These are phyloP conservation scores for Gambusia affinis DNA, from an alignment of 2,113 vertebrate genomes.

Conservation along the genomic window DNA sequence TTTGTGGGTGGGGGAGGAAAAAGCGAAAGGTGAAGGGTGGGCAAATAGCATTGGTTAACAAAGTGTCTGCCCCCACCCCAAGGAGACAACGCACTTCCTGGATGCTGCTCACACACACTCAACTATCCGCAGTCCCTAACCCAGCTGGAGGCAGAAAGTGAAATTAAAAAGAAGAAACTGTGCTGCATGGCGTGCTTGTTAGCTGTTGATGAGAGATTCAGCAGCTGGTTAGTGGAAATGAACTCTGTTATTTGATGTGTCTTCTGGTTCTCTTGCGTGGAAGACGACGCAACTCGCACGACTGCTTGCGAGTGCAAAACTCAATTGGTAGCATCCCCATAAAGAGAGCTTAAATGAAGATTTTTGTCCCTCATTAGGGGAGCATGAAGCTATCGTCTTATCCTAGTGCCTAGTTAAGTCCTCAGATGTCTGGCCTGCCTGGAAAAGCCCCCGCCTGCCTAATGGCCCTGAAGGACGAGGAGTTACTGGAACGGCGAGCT, in stretches of 20 bases:
- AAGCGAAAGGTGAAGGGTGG: constrained; percentile 45
- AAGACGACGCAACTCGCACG: constrained; percentile 10
- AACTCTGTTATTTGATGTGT: constrained; percentile 22
- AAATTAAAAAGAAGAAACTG: background rate
- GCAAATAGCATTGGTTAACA: constrained; percentile 61
- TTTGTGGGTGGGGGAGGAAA: background rate
- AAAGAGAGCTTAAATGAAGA: constrained; percentile 45
- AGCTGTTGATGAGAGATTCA: constrained; percentile 17
- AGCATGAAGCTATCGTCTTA: constrained; percentile 38
- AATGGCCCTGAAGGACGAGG: constrained; percentile 54
- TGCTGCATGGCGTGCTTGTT: background rate
- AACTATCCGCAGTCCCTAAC: background rate
- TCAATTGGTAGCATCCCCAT: constrained; percentile 19
- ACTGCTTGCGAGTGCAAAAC: constrained; percentile 15
- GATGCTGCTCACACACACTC: constrained; percentile 14
- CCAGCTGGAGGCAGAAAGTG: constrained; percentile 1
- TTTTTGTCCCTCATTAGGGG: constrained; percentile 42
- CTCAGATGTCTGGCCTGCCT: constrained; percentile 51
- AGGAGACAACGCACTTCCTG: constrained; percentile 27
- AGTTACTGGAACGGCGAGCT: constrained; percentile 47
- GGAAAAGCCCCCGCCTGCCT: constrained; percentile 44
- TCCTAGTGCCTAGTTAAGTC: constrained; percentile 62
- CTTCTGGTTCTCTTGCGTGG: constrained; percentile 3
- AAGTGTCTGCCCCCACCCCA: constrained; percentile 50
- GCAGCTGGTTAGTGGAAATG: constrained; percentile 23